Evolutionary conservation across 2,797 vertebrate species (phyloP).

Genomic region (Okamejei kenojei): DNA sequence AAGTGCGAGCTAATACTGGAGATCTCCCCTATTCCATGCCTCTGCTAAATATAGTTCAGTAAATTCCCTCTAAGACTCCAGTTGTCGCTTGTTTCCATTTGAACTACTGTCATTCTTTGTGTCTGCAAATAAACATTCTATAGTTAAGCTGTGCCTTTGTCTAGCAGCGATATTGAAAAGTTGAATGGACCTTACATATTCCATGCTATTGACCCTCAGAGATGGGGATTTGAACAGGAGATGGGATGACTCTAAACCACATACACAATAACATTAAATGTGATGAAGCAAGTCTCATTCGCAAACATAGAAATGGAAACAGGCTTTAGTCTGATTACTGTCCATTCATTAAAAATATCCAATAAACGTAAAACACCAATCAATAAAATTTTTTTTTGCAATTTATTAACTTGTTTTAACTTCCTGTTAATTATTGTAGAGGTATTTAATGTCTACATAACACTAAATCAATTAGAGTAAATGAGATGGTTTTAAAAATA

Average conservation of each 20-base stretch:
- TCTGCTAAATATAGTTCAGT: conserved; percentile 21
- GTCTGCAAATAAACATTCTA: conserved; percentile 26
- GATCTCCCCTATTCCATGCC: neutral
- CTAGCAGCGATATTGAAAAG: neutral
- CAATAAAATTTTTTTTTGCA: too few relatives aligned
- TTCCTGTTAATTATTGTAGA: neutral
- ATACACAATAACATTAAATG: neutral
- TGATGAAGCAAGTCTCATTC: neutral
- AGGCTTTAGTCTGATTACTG: neutral
- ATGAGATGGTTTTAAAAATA: neutral
- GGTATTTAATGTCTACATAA: neutral
- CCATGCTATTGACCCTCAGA: neutral
- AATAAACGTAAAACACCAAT: neutral
- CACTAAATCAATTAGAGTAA: neutral
- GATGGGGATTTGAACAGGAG: neutral
- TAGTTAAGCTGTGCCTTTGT: neutral
- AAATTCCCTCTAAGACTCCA: conserved; percentile 15
- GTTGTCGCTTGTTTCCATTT: conserved; percentile 34
- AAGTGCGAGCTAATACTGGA: neutral
- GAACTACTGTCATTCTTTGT: neutral
- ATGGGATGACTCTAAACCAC: neutral
- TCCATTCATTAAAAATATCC: neutral
- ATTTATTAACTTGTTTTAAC: neutral
- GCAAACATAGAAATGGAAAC: neutral
- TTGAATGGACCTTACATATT: neutral